Evolutionary conservation across 92 coral and sea anemone species (phyloP), one percentile per base, ranked within the genome.

Genomic region (Pocillopora grandis): DNA sequence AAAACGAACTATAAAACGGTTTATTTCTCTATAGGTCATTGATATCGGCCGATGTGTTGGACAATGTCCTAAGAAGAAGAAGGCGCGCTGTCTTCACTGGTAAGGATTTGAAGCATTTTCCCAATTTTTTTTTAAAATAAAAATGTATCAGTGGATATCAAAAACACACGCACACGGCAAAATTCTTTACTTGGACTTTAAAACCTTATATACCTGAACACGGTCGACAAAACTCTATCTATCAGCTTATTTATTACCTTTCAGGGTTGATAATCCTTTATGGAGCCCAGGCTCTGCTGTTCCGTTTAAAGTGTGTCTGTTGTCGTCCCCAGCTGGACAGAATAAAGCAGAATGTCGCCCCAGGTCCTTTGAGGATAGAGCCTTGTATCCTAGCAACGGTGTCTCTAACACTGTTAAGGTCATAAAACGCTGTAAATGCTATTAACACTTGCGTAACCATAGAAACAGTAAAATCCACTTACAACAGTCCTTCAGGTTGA

Each of bases 1-100:
- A 27, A 27, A 27, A 27, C 31, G 31, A 27, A 27, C 31, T 27
- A 27, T 27, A 27, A 67, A 10, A 9, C 11, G 27, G 31, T 76
- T 76, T 68, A 5, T 14, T 3, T 77, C 16, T 79, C 14, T 33
- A 12, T 36, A 87, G 90, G 82, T 87, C 1, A 21, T 81, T 42
- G 90, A 87, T 76, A 71, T 87, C 66, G 90, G 90, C 12, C 86
- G 78, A 19, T 87, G 90, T 61, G 31, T 55, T 35, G 90, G 90
- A 21, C 73, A 76, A 55, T 82, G 90, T 61, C 21, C 65, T 23
- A 17, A 20, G 15, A 82, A 52, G 55, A 87, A 87, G 55, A 74
- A 60, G 9, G 72, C 42, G 9, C 67, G 72, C 56, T 87, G 90
- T 37, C 65, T 87, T 57, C 79, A 75, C 65, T 82, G 87, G 90